Evolutionary conservation across 2,888 invertebrate species (phyloP).

Genomic region (Drosophila seclusa): DNA sequence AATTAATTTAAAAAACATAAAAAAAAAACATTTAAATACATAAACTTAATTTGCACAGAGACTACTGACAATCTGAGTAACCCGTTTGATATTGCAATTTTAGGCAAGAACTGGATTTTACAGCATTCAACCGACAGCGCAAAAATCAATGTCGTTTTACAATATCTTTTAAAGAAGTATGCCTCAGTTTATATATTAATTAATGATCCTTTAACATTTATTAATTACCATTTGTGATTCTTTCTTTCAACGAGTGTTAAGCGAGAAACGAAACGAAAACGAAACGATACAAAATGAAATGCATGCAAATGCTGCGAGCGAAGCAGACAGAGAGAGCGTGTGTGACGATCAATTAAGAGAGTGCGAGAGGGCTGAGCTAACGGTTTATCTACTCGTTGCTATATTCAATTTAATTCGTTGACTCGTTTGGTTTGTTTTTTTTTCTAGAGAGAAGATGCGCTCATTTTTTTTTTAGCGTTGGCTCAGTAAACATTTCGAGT

Average conservation of each 20-base stretch:
- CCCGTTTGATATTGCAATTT: constrained; percentile 85
- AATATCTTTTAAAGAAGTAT: constrained; percentile 95
- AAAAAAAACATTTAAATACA: constrained; percentile 19
- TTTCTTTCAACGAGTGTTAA: constrained; percentile 76
- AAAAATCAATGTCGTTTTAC: constrained; percentile 94
- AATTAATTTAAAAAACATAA: constrained; percentile 1
- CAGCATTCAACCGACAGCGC: constrained; percentile 93
- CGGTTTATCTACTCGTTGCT: constrained; percentile 17
- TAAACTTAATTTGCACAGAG: constrained; percentile 49
- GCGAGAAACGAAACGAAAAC: constrained; percentile 35
- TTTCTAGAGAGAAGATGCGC: constrained; percentile 23
- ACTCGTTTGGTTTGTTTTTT: constrained; percentile 44
- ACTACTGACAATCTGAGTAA: constrained; percentile 83
- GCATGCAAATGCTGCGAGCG: constrained; percentile 34
- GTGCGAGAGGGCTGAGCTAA: constrained; percentile 16
- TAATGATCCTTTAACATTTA: constrained; percentile 71
- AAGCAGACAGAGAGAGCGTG: constrained; percentile 13
- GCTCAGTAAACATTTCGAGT: constrained; percentile 23
- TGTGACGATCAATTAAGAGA: constrained; percentile 34
- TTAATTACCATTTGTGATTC: constrained; percentile 70
- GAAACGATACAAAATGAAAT: constrained; percentile 5
- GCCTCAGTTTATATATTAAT: constrained; percentile 83
- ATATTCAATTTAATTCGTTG: constrained; percentile 37
- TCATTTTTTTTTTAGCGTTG: background rate
- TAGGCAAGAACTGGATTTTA: constrained; percentile 98